Conservation (phyloP, 2,888 invertebrate species). For the Drosophila dives region DNA sequence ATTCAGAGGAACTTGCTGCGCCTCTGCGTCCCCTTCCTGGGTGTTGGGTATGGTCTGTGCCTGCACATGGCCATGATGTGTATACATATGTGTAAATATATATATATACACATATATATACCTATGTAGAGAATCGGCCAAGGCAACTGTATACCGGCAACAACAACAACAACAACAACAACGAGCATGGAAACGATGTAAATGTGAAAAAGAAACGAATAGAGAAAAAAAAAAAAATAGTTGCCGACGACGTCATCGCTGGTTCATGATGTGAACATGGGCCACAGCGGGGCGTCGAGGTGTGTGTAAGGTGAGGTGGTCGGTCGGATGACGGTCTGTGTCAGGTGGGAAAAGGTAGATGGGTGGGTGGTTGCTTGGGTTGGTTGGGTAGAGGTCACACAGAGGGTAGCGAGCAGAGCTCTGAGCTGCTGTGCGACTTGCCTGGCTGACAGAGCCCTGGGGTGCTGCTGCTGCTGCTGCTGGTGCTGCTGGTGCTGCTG, state of each 20-base stretch:
- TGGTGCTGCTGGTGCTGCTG: conserved; percentile 29
- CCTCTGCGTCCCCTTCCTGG: background rate
- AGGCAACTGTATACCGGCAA: conserved; percentile 67
- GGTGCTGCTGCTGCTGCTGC: conserved; percentile 46
- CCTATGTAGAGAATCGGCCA: conserved; percentile 70
- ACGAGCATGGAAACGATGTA: conserved; percentile 18
- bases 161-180: conserved; percentile 20
- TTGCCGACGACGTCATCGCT: conserved; percentile 56
- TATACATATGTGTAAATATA: conserved; percentile 22
- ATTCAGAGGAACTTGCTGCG: conserved; percentile 77
- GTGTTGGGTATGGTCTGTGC: conserved; percentile 7
- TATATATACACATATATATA: conserved; percentile 16
- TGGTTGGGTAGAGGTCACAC: conserved; percentile 62
- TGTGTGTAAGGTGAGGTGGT: conserved; percentile 3
- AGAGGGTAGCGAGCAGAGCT: conserved; percentile 58
- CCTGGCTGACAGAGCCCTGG: conserved; percentile 56
- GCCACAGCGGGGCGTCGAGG: conserved; percentile 2
- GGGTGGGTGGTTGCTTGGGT: background rate
- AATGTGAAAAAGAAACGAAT: conserved; percentile 29
- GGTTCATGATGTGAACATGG: conserved; percentile 65
- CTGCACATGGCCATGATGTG: conserved; percentile 56
- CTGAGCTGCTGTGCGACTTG: conserved; percentile 57
- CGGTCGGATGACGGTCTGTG: conserved; percentile 20
- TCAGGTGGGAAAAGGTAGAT: conserved; percentile 47
- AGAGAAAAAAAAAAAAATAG: conserved; percentile 29